Percentiles rank a stretch among this genome's conserved stretches.
Evolutionary conservation across 1,140 invertebrate species (phyloP).

Genomic region (Dysdera silvatica): DNA sequence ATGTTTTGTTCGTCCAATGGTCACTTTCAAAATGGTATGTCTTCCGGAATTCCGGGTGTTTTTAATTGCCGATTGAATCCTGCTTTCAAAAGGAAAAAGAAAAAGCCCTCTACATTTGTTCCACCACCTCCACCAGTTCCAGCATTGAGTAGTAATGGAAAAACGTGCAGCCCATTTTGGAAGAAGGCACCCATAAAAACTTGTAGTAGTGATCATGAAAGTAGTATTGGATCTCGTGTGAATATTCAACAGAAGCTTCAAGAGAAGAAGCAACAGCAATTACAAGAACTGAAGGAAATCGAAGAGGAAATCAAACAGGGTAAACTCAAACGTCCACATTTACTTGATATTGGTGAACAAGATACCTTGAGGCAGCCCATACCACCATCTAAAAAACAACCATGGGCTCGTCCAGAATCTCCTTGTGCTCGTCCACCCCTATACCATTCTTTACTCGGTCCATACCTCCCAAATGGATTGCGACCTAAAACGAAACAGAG

Average conservation of each 20-base stretch:
- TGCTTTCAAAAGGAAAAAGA: constrained; percentile 68
- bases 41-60: constrained; percentile 60
- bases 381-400: constrained; percentile 48
- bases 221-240: constrained; percentile 62
- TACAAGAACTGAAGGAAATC: constrained; percentile 65
- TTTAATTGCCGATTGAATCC: constrained; percentile 84
- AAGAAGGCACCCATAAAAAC: constrained; percentile 57
- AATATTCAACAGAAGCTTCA: constrained; percentile 79
- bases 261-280: constrained; percentile 78
- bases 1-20: constrained; percentile 30
- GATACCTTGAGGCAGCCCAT: constrained; percentile 43
- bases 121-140: constrained; percentile 55
- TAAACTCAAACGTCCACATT: constrained; percentile 55
- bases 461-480: constrained; percentile 12
- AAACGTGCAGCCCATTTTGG: constrained; percentile 63
- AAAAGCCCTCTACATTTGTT: constrained; percentile 77
- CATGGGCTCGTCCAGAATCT: constrained; percentile 42
- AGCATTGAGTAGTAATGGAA: constrained; percentile 33
- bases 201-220: constrained; percentile 60
- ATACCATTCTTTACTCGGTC: constrained; percentile 25
- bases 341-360: constrained; percentile 42
- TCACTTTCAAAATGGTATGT: constrained; percentile 28
- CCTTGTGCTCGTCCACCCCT: constrained; percentile 8
- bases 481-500: constrained; percentile 42
- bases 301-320: constrained; percentile 76